Conservation (phyloP, 2,888 invertebrate genomes). For the Nematopogon swammerdamellus region DNA sequence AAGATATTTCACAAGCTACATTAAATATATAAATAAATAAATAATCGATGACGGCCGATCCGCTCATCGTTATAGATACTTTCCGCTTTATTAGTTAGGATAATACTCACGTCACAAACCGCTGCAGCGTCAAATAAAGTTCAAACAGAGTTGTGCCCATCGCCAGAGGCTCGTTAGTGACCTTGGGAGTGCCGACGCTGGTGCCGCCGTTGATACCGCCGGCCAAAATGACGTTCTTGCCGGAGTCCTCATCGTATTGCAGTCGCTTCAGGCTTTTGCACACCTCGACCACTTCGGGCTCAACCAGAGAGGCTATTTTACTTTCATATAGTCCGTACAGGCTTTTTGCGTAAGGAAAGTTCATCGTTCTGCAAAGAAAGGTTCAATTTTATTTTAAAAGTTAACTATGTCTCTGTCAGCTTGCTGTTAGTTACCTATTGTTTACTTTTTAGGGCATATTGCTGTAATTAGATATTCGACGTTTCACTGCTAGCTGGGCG, state of each 20-base stretch:
- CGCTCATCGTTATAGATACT: too few species aligned
- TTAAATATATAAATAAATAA: too few species aligned
- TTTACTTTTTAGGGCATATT: too few species aligned
- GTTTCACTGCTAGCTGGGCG: too few species aligned
- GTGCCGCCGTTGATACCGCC: constrained; percentile 54
- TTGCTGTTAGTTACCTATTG: too few species aligned
- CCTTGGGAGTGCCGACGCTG: constrained; percentile 36
- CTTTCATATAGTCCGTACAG: constrained; percentile 71
- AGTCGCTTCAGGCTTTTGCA: constrained; percentile 70
- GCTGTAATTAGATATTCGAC: too few species aligned
- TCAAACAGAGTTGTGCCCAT: constrained; percentile 91
- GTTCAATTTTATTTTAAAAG: constrained; percentile 7
- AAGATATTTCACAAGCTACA: too few species aligned
- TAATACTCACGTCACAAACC: constrained; percentile 72
- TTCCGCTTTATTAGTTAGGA: too few species aligned
- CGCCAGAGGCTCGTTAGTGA: constrained; percentile 63
- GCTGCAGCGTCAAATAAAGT: constrained; percentile 85
- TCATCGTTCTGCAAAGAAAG: constrained; percentile 58
- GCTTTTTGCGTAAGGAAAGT: constrained; percentile 69
- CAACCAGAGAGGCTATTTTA: constrained; percentile 66
- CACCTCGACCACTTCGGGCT: constrained; percentile 68
- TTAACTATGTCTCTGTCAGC: background rate
- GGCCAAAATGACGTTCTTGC: constrained; percentile 37
- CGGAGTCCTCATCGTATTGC: constrained; percentile 48
- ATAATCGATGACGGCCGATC: too few species aligned